Evolutionary conservation across 2,888 invertebrate species (phyloP), one percentile per base, ranked within the genome.

Genomic region (Stenodera caucasica): DNA sequence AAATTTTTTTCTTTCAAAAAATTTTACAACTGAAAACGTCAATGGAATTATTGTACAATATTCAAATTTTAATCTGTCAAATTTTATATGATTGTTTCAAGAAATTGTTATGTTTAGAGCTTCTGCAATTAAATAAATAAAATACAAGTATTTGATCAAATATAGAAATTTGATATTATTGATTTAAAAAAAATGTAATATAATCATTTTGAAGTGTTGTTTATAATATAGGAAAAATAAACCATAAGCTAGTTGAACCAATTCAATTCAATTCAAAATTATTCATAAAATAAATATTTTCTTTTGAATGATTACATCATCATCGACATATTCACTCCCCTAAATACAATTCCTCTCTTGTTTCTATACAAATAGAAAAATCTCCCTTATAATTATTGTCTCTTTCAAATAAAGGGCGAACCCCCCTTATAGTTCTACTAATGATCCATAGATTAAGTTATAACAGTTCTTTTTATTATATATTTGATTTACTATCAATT

Each of bases 401-500:
- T 30, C 5, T 26, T 2, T 26, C 30, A 30, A 30, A 45, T 45
- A 45, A n/a, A 5, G 45, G n/a, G 0, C 11, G 1, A 9, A 40
- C 45, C 21, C 45, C 45, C 45, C 15, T 8, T 37, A 23, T 21
- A 12, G 21, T 23, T 45, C 9, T 12, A 52, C 12, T 51, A 49
- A 33, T 29, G 15, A 32, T 23, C 35, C 35, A 30, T 35, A 18
- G 33, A 50, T 57, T 49, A 56, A 60, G 60, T 56, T 55, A 57
- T 55, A 59, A 37, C 53, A 53, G 49, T 40, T 32, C 29, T 30
- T 54, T 45, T 15, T 40, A 26, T 51, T 7, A 52, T 45, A 40
- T 55, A 56, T 61, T 61, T 61, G 52, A 50, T 53, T 45, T 58
- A 21, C 29, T 55, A 55, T 61, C 35, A 33, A 54, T 57, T 40